Evolutionary conservation across 2,888 invertebrate genomes (phyloP), one percentile per base, ranked within the genome.

Genomic region (Patella depressa): DNA sequence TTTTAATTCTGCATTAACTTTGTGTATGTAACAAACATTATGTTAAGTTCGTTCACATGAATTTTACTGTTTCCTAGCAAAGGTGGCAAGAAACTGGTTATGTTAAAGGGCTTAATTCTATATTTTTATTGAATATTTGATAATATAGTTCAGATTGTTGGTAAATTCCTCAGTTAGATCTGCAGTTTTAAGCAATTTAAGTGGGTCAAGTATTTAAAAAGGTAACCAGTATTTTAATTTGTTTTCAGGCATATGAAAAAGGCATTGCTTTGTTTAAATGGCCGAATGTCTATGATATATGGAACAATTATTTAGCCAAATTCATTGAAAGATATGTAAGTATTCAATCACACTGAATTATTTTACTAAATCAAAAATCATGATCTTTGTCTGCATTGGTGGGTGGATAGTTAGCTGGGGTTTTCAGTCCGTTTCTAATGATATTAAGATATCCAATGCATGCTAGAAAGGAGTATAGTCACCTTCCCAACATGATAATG

Each of bases 201-300:
- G 45, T 7, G 9, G 9, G 45, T 9, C 45, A 34, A 71, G n/a
- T 53, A 45, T 77, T 12, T 19, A 65, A n/a, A 0, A 17, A 65
- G 24, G 19, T 70, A 15, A n/a, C n/a, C 17, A 11, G 12, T 57
- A 4, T 70, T 29, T 79, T 57, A 9, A 71, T 75, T 77, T 69
- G 65, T 71, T 81, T 85, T 80, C 88, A 93, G 93, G 97, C 97
- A 1, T 99, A 99, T 92, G 99, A 99, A 92, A 99, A 98, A 92
- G 99, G 98, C 55, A 97, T 99, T 88, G 95, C 98, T 0, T 92
- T 99, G 77, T 99, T 99, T 92, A 98, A 96, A 91, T 99, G 99
- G 99, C 99, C 99, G 0, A 98, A 98, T 93, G 99, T 99, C 0
- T 99, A 95, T 92, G 99, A 99, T 89, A 97, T 99, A 86, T 99